Evolutionary conservation across 1,140 invertebrate genomes (phyloP).

Genomic region (Bathynomus jamesi): DNA sequence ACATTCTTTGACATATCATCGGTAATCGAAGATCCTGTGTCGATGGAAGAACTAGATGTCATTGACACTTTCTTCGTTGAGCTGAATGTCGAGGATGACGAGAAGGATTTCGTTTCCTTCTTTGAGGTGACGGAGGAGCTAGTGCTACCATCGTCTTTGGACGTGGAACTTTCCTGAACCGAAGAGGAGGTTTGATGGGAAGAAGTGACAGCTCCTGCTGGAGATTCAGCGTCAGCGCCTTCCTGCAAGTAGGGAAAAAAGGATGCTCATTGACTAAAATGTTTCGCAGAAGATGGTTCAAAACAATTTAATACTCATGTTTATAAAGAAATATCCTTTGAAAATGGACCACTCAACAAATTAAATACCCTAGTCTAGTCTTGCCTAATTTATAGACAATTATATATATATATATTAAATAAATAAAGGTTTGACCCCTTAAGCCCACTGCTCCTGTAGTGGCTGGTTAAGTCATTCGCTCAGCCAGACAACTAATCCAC

Average conservation of each 20-base stretch:
- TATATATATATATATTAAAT: no score
- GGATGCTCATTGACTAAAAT: neutral
- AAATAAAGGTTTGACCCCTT: no score
- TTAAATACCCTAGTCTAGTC: no score
- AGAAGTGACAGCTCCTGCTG: conserved; percentile 16
- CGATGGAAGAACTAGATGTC: conserved; percentile 10
- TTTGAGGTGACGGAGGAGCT: conserved; percentile 5
- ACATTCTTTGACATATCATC: conserved; percentile 35
- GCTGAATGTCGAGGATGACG: conserved; percentile 9
- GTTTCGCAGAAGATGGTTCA: no score
- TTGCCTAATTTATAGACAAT: no score
- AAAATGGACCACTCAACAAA: no score
- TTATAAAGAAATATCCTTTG: no score
- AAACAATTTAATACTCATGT: no score
- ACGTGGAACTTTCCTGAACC: conserved; percentile 13
- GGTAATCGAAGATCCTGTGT: neutral
- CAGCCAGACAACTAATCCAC: no score
- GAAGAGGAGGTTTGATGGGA: conserved; percentile 14
- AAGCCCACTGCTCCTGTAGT: no score
- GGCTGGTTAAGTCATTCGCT: no score
- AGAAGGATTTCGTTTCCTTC: conserved; percentile 32
- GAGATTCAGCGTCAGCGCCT: conserved; percentile 19
- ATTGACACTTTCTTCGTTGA: conserved; percentile 6
- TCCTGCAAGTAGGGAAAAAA: neutral
- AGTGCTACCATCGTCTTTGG: neutral